Percentiles rank a stretch among this genome's conserved stretches.
Conservation (phyloP, 2,797 vertebrate genomes). For the Steatocranus sp. region DNA sequence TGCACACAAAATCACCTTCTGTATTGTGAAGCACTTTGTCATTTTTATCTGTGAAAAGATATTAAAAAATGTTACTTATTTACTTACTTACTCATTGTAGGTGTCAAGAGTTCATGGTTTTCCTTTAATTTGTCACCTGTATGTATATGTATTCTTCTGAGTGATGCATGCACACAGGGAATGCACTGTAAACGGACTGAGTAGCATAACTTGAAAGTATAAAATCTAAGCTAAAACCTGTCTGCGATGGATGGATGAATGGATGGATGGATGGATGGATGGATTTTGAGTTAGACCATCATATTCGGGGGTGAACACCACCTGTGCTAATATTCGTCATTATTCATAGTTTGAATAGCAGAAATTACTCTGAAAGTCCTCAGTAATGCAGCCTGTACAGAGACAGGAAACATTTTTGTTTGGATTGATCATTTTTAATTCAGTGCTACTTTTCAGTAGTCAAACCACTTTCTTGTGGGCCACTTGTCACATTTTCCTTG, state of each 20-base stretch:
- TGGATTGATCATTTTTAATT: neutral
- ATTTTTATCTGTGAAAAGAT: neutral
- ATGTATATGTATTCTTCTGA: neutral
- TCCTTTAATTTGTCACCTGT: neutral
- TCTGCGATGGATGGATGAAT: rapidly evolving
- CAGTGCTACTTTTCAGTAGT: neutral
- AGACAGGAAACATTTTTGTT: neutral
- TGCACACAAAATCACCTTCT: neutral
- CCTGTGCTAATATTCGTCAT: neutral
- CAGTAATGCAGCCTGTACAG: neutral
- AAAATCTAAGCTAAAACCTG: neutral
- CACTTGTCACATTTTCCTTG: neutral
- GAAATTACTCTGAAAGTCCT: neutral
- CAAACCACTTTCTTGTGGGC: neutral
- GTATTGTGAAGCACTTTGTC: neutral
- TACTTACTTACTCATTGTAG: neutral
- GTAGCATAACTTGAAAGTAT: neutral
- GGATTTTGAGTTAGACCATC: neutral
- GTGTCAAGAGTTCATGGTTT: neutral
- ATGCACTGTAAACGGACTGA: rapidly evolving
- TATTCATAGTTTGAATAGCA: neutral
- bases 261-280: rapidly evolving
- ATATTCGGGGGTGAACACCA: neutral
- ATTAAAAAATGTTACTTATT: neutral
- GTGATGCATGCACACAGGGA: neutral